Evolutionary conservation across 2,113 vertebrate genomes (phyloP), one percentile per base, ranked within the genome.

Genomic region (Catharus minimus): DNA sequence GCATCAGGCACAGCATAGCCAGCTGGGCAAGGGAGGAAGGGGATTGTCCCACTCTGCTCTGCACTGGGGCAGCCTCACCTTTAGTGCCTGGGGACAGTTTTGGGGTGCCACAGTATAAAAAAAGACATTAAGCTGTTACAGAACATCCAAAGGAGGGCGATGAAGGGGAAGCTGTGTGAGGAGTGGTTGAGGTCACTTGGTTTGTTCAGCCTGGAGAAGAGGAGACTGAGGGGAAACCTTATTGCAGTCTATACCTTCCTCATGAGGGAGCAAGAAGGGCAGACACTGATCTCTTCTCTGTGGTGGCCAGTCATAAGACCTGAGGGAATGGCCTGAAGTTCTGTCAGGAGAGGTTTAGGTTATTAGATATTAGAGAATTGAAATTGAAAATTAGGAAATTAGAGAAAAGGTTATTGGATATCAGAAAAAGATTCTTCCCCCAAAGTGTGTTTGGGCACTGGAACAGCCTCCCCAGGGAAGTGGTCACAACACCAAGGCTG

Each of bases 131-230:
- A 26, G 13, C 13, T 58, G 17, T 44, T 50, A 18, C 11, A 58
- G 38, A 85, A 11, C 2, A 4, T 26, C 36, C 52, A 43, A 4
- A 22, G 44, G 7, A 52, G 1, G 17, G 24, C 69, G 23, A 3
- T 22, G 11, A 21, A 15, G 46, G 21, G 7, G 46, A 60, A 76
- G 38, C 18, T 0, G 0, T 50, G 1, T 17, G 71, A 58, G 22
- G 27, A 44, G 14, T 4, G 15, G 1, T 22, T 52, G 53, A 67
- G 18, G 27, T 38, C 32, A 23, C 27, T 67, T 67, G 62, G 6
- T 52, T 0, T 60, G 46, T 44, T 76, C 27, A 67, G 26, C 7
- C 46, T 44, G 38, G 0, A 57, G 5, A 32, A 36, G 1, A 47
- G 30, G 61, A 75, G 32, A 38, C 9, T 8, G 30, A 36, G 2